phyloP scores from a whole-genome alignment of 2,888 invertebrate genomes.

The Entomobrya multifasciata region DNA sequence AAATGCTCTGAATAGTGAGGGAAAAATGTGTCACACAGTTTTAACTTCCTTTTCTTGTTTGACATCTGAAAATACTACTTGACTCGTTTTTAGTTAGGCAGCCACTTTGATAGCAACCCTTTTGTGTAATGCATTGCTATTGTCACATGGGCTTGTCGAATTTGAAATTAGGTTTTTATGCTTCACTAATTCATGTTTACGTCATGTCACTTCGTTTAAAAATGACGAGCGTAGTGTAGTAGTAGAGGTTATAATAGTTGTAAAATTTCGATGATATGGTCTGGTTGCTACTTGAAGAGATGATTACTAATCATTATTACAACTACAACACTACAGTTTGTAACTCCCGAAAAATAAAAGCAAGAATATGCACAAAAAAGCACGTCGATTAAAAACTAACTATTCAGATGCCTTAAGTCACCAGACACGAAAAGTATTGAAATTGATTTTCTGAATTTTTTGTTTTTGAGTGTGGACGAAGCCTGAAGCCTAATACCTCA shows the following conservation, averaged over 20 bases:
- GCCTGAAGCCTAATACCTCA: background rate
- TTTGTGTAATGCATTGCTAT: too few species aligned
- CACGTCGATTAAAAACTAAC: too few species aligned
- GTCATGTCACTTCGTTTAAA: conserved; percentile 23
- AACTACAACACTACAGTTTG: too few species aligned
- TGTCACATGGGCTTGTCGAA: conserved; percentile 38
- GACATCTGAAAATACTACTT: background rate
- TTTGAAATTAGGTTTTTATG: conserved; percentile 49
- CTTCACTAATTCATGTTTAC: conserved; percentile 33
- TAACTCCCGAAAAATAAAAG: background rate
- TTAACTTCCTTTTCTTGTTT: conserved; percentile 1
- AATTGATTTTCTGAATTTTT: too few species aligned
- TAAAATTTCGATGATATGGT: background rate
- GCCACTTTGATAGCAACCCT: background rate
- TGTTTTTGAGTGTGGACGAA: background rate
- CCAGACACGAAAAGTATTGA: too few species aligned
- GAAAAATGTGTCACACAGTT: conserved; percentile 17
- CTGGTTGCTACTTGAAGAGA: background rate
- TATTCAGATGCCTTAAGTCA: too few species aligned
- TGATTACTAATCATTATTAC: background rate
- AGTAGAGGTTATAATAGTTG: background rate
- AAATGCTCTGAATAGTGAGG: conserved; percentile 1
- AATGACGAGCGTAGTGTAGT: background rate
- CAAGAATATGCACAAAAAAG: too few species aligned
- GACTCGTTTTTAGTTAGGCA: background rate